phyloP scores from a whole-genome alignment of 2,113 vertebrate genomes.

The Gavia stellata region DNA sequence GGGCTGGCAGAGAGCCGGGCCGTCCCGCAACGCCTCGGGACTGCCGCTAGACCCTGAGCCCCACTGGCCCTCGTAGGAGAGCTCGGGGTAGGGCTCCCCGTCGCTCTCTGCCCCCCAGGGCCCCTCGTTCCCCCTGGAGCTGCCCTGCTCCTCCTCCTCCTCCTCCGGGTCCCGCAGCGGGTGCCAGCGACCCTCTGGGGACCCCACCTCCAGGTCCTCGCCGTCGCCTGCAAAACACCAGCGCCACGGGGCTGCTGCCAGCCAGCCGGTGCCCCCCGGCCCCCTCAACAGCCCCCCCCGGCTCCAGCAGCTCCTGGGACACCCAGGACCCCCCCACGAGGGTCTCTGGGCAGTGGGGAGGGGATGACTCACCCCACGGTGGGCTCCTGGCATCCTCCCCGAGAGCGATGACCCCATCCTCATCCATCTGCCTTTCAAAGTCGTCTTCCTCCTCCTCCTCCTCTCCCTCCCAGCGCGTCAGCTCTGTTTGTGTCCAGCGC shows the following conservation, averaged over 20 bases:
- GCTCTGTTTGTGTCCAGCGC: conserved; percentile 1
- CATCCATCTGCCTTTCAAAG: conserved; percentile 69
- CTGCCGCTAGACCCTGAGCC: not conserved
- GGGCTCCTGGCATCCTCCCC: not conserved
- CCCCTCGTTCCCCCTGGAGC: not conserved
- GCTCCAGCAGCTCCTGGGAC: not conserved
- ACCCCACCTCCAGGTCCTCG: conserved; percentile 24
- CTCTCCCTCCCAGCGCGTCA: conserved; percentile 9
- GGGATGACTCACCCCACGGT: conserved; percentile 26
- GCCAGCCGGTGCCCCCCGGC: rapidly evolving
- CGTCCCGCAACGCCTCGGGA: not conserved
- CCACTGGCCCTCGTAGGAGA: not conserved
- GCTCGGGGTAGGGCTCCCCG: not conserved
- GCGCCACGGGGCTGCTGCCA: not conserved
- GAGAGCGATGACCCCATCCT: conserved; percentile 75
- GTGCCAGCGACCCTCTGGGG: not conserved
- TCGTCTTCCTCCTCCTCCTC: conserved; percentile 1
- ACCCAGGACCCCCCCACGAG: rapidly evolving
- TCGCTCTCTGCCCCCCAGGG: conserved; percentile 13
- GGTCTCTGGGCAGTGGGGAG: not conserved
- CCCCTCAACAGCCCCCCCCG: rapidly evolving
- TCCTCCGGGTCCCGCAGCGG: conserved; percentile 18
- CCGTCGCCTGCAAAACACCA: conserved; percentile 52
- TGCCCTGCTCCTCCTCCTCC: conserved; percentile 9
- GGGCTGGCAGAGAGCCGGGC: not conserved